These are phyloP conservation scores for Hylia prasina DNA, from an alignment of 2,113 vertebrate genomes.

Conservation along the genomic window DNA sequence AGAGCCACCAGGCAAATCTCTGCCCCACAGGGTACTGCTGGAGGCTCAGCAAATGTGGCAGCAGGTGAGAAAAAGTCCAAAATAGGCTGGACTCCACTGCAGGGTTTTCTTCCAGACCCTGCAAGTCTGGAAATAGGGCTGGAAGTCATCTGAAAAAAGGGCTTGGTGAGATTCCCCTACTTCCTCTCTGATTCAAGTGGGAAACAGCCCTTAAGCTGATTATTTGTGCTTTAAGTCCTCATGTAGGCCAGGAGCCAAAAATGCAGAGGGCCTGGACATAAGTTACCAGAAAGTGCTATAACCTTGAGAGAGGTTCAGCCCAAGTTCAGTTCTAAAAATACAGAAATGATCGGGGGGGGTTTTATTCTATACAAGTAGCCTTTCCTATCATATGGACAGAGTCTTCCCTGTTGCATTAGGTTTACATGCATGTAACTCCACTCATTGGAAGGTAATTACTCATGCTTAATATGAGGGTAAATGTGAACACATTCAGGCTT, in stretches of 20 bases:
- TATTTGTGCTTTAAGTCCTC: slow-evolving; percentile 17
- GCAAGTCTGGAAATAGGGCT: neutral
- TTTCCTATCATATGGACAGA: neutral
- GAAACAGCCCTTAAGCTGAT: neutral
- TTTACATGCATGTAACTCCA: slow-evolving; percentile 5
- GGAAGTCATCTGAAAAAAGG: neutral
- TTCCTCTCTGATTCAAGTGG: neutral
- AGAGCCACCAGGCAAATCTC: neutral
- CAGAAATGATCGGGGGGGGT: neutral
- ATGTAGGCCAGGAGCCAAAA: slow-evolving; percentile 37
- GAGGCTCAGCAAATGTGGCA: neutral
- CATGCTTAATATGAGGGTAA: slow-evolving; percentile 28
- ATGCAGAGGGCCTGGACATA: neutral
- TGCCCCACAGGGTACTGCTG: neutral
- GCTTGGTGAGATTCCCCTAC: neutral
- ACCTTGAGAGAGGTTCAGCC: slow-evolving; percentile 41
- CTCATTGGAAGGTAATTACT: slow-evolving; percentile 38
- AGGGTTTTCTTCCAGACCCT: neutral
- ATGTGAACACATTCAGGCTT: slow-evolving; percentile 28
- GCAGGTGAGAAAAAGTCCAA: neutral
- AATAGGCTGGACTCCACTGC: neutral
- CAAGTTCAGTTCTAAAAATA: slow-evolving; percentile 65
- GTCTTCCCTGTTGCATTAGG: neutral
- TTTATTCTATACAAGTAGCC: neutral
- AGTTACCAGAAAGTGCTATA: slow-evolving; percentile 17